Evolutionary conservation across 2,113 vertebrate species (phyloP).

Genomic region (Larimichthys crocea): DNA sequence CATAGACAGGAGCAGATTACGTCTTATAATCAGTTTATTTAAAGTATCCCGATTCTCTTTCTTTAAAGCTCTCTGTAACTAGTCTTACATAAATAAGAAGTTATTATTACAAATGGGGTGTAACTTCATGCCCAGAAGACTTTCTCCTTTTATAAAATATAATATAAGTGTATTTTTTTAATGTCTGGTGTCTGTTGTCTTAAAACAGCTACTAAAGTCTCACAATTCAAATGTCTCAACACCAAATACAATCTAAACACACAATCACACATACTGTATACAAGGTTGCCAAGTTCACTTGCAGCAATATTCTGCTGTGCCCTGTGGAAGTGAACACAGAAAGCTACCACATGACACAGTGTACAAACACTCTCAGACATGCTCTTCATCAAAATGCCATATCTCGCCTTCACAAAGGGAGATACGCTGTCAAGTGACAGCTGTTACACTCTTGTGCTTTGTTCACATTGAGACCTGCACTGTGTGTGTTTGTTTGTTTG

Average conservation of each 20-base stretch:
- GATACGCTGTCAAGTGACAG: background rate
- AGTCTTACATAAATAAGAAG: slow-evolving; percentile 22
- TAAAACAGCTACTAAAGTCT: slow-evolving; percentile 11
- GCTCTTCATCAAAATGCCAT: background rate
- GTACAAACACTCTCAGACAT: slow-evolving; percentile 12
- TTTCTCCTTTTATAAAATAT: slow-evolving; percentile 32
- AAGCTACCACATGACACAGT: slow-evolving; percentile 5
- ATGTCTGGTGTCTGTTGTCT: slow-evolving; percentile 6
- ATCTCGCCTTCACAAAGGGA: background rate
- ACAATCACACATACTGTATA: background rate
- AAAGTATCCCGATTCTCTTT: slow-evolving; percentile 26
- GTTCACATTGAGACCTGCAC: background rate
- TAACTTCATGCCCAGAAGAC: slow-evolving; percentile 7
- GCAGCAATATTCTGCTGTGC: slow-evolving; percentile 19
- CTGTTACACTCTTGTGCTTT: slow-evolving; percentile 2
- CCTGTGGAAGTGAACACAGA: slow-evolving; percentile 19
- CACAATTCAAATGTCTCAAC: slow-evolving; percentile 5
- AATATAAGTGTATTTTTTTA: slow-evolving; percentile 32
- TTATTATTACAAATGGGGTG: slow-evolving; percentile 46
- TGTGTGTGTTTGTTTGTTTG: background rate
- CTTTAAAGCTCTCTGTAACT: slow-evolving; percentile 16
- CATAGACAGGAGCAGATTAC: slow-evolving; percentile 32
- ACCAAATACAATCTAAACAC: background rate
- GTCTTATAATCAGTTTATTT: slow-evolving; percentile 50
- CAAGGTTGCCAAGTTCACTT: background rate